Conservation (phyloP, 2,797 vertebrate species). For the Squalus acanthias region DNA sequence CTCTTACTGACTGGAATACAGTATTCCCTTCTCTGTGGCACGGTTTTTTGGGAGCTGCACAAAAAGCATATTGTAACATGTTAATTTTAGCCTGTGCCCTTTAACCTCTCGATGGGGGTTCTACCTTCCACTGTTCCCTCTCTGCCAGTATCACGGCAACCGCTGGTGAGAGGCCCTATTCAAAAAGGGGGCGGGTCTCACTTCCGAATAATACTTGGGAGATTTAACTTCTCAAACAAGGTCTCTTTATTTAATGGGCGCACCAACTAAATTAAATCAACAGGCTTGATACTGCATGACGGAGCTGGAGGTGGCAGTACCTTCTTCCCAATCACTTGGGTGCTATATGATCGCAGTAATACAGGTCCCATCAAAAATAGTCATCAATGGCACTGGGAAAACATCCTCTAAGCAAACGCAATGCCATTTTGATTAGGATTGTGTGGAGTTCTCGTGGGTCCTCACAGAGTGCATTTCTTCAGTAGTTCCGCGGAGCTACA, state of each 20-base stretch:
- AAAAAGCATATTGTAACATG: not conserved
- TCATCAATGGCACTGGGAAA: not conserved
- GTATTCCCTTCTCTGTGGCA: not conserved
- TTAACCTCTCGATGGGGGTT: not conserved
- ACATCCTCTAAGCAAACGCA: not conserved
- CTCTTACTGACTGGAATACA: conserved; percentile 1
- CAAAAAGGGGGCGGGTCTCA: not conserved
- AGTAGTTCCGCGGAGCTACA: not conserved
- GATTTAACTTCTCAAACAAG: not conserved
- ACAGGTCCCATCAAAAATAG: not conserved
- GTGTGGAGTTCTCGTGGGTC: not conserved
- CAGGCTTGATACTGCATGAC: not conserved
- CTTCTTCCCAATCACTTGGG: not conserved
- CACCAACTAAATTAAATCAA: not conserved
- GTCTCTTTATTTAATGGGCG: not conserved
- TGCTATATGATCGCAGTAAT: not conserved
- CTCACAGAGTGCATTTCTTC: not conserved
- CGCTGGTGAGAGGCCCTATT: not conserved
- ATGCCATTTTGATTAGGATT: not conserved
- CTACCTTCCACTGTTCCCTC: not conserved
- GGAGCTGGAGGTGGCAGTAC: not conserved
- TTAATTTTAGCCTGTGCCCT: not conserved
- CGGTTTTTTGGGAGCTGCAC: not conserved
- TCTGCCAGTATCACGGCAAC: not conserved
- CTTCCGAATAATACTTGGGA: not conserved